Percentiles rank a stretch among this genome's conserved stretches.
Evolutionary conservation across 2,113 vertebrate species (phyloP).

Genomic region (Protobothrops mucrosquamatus): DNA sequence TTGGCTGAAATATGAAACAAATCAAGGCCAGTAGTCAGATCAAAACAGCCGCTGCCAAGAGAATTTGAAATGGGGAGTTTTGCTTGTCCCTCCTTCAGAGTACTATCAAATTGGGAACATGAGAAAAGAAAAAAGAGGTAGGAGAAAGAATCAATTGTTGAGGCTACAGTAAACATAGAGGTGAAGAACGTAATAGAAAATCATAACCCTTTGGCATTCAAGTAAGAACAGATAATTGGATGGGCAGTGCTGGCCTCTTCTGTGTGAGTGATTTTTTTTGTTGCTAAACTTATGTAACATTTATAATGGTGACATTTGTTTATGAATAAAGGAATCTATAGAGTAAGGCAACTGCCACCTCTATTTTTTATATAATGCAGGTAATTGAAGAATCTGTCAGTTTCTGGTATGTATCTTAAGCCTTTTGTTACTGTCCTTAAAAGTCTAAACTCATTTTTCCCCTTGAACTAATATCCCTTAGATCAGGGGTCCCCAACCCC

Average conservation of each 20-base stretch:
- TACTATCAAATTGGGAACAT: constrained; percentile 35
- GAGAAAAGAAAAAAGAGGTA: neutral
- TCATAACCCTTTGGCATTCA: constrained; percentile 20
- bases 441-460: neutral
- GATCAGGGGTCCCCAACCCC: neutral
- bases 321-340: neutral
- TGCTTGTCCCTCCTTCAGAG: constrained; percentile 41
- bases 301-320: neutral
- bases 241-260: neutral
- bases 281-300: neutral
- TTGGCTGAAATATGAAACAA: constrained; percentile 78
- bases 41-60: constrained; percentile 75
- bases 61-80: constrained; percentile 63
- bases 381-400: neutral
- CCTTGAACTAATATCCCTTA: neutral
- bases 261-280: neutral
- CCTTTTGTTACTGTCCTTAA: neutral
- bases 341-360: neutral
- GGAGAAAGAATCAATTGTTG: neutral
- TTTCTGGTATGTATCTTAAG: neutral
- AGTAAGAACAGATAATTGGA: constrained; percentile 9
- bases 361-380: neutral
- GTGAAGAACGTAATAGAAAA: neutral
- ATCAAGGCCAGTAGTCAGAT: constrained; percentile 75
- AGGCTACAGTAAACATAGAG: neutral